phyloP scores from a whole-genome alignment of 1,140 invertebrate species.

The Pseudomyrmex sp. region DNA sequence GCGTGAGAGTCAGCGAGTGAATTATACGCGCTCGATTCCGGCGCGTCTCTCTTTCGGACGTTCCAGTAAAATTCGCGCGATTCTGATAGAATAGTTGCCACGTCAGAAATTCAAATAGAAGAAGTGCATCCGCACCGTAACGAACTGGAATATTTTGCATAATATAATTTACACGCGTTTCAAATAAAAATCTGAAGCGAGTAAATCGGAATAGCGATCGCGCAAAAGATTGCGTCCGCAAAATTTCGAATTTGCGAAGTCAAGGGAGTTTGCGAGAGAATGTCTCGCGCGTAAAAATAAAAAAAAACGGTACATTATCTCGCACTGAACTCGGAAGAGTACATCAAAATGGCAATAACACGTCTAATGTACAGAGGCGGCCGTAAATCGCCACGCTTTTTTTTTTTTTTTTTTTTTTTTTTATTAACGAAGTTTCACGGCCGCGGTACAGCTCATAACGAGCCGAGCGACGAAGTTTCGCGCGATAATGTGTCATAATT shows the following conservation, averaged over 20 bases:
- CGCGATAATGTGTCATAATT: slow-evolving; percentile 44
- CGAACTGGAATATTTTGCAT: neutral
- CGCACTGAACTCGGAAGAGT: neutral
- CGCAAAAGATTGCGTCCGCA: neutral
- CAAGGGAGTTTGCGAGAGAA: no score
- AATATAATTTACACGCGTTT: neutral
- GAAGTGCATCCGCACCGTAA: neutral
- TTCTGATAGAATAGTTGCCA: slow-evolving; percentile 26
- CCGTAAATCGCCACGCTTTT: slow-evolving; percentile 2
- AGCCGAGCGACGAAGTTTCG: slow-evolving; percentile 43
- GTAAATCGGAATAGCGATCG: neutral
- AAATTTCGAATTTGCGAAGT: neutral
- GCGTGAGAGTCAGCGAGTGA: slow-evolving; percentile 36
- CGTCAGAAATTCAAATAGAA: neutral
- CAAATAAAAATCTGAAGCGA: no score
- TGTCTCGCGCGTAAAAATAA: neutral
- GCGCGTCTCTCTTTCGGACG: slow-evolving; percentile 15
- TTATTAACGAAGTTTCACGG: slow-evolving; percentile 57
- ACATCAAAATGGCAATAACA: slow-evolving; percentile 42
- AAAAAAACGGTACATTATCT: slow-evolving; percentile 43
- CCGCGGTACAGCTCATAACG: slow-evolving; percentile 42
- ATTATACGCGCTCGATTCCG: slow-evolving; percentile 67
- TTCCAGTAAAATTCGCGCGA: slow-evolving; percentile 57
- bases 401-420: slow-evolving; percentile 2
- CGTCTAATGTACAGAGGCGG: slow-evolving; percentile 34